Base-by-base conservation (phyloP, 2,888 invertebrate species). In the Sisyra terminalis region DNA sequence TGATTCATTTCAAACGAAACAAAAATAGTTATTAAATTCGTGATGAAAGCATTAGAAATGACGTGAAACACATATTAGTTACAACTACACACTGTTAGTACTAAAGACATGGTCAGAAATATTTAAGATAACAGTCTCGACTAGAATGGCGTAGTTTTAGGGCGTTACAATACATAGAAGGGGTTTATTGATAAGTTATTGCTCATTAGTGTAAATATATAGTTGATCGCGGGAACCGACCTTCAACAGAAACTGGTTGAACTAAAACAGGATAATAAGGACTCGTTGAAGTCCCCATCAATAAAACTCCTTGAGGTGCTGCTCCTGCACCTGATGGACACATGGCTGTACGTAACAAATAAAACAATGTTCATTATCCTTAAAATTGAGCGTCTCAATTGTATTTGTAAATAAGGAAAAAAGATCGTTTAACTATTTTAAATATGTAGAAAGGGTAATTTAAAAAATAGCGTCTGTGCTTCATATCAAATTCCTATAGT, bases 221-320 rank as follows among this genome's bases (percentile, higher is more conserved):
- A 24, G 9, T 10, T 17, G 13, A 24, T 11, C 18, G 14, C 14
- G 8, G n/a, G 36, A 35, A 42, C 42, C 24, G 42, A 42, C 42
- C 42, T 42, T 42, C 35, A 29, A 32, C n/a, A 3, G 10, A n/a
- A 15, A 42, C 24, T 30, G 40, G 40, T 35, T 29, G 42, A 24
- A 42, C 24, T 17, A 42, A 14, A 35, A 42, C 35, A 18, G 42
- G 42, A 35, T 36, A 42, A 42, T 35, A 24, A 34, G 42, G 35
- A 35, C 18, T 40, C 11, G 16, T 29, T 38, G 18, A 15, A 16
- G 38, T 17, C 11, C 11, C 11, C 17, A 18, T 38, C 38, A 38
- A 66, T 66, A 67, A 37, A 63, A 67, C 66, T 60, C 64, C 58
- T 58, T 57, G 63, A 65, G 60, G 61, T 59, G 61, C 58, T 55